Percentiles rank a stretch among this genome's conserved stretches.
Conservation (phyloP, 2,888 invertebrate species). For the Oxycera nigricornis region DNA sequence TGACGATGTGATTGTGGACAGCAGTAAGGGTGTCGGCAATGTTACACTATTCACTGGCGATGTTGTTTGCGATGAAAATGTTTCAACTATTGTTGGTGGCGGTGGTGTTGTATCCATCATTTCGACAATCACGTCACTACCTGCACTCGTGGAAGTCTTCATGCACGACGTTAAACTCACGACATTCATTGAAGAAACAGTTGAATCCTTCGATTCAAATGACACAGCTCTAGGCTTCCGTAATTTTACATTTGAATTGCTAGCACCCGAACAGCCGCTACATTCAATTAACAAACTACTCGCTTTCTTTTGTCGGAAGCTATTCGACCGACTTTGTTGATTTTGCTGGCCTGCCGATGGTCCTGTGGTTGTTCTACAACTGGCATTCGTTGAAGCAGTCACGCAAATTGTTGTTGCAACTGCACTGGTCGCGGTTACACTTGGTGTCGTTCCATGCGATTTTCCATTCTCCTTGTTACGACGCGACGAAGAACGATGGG, state of each 20-base stretch:
- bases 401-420: constrained; percentile 50
- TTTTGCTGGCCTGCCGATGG: constrained; percentile 5
- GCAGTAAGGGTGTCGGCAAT: constrained; percentile 36
- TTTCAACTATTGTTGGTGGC: constrained; percentile 50
- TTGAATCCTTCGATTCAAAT: constrained; percentile 49
- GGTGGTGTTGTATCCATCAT: constrained; percentile 56
- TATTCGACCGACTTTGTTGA: constrained; percentile 44
- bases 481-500: constrained; percentile 65
- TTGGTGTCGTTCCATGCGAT: constrained; percentile 43
- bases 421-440: background rate
- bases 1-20: constrained; percentile 48
- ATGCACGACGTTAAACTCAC: constrained; percentile 21
- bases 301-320: constrained; percentile 47
- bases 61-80: constrained; percentile 50
- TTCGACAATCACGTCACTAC: constrained; percentile 41
- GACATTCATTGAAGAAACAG: constrained; percentile 43
- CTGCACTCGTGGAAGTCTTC: constrained; percentile 36
- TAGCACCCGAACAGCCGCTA: constrained; percentile 27
- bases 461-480: constrained; percentile 67
- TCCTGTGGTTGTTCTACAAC: constrained; percentile 25
- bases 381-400: constrained; percentile 36
- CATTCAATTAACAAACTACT: constrained; percentile 44
- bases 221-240: constrained; percentile 49
- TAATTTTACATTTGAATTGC: constrained; percentile 38
- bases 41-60: constrained; percentile 52